Percentiles rank a stretch among this genome's conserved stretches.
phyloP scores from a whole-genome alignment of 2,113 vertebrate genomes.

The Toxotes jaculatrix region DNA sequence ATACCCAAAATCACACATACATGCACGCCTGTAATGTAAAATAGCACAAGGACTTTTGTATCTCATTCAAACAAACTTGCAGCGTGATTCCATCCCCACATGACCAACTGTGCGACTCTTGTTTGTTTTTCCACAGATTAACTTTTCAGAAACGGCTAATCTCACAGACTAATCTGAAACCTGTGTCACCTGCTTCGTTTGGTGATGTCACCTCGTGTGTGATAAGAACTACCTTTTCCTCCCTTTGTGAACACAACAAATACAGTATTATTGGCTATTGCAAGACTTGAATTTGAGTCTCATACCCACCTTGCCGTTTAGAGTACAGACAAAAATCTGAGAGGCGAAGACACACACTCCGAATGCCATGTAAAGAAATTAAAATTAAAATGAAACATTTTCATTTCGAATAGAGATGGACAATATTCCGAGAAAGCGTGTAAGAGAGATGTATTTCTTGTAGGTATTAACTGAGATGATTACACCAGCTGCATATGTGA shows the following conservation, averaged over 20 bases:
- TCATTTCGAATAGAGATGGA: not conserved
- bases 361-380: not conserved
- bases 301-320: not conserved
- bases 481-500: slow-evolving; percentile 50
- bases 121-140: slow-evolving; percentile 76
- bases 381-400: slow-evolving; percentile 17
- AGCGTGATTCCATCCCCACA: slow-evolving; percentile 23
- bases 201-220: slow-evolving; percentile 38
- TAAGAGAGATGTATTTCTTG: slow-evolving; percentile 23
- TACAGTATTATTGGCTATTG: slow-evolving; percentile 36
- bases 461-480: slow-evolving; percentile 30
- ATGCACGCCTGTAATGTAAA: slow-evolving; percentile 26
- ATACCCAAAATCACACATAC: slow-evolving; percentile 39
- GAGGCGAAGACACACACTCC: not conserved
- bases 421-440: not conserved
- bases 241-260: slow-evolving; percentile 55
- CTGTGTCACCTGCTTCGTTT: slow-evolving; percentile 55
- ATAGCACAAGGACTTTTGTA: slow-evolving; percentile 41
- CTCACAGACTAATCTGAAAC: slow-evolving; percentile 55
- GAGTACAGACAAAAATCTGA: not conserved
- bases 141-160: slow-evolving; percentile 51
- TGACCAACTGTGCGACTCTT: slow-evolving; percentile 13
- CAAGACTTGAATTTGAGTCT: slow-evolving; percentile 32
- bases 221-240: slow-evolving; percentile 32
- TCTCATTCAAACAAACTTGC: slow-evolving; percentile 53